Conservation (phyloP, 2,113 vertebrate genomes). For the Gallinago paraguaiae region DNA sequence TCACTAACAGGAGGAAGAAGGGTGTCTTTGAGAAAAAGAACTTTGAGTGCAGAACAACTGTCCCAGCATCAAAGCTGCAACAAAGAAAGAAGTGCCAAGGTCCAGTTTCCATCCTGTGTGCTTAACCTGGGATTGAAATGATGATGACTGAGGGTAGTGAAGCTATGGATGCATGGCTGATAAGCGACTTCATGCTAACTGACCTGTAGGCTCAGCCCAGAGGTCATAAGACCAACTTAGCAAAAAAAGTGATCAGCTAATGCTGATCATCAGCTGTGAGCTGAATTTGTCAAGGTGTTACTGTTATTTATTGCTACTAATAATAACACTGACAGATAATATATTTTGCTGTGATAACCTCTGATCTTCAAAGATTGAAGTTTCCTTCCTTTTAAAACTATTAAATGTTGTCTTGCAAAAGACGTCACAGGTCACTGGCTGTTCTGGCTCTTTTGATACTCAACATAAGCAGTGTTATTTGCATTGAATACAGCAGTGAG, state of each 20-base stretch:
- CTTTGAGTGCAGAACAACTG: background rate
- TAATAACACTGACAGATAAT: background rate
- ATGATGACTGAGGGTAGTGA: background rate
- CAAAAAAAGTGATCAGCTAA: background rate
- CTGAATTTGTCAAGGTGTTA: background rate
- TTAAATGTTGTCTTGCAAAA: background rate
- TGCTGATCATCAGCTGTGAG: background rate
- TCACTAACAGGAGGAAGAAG: background rate
- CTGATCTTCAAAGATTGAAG: background rate
- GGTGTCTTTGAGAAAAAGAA: background rate
- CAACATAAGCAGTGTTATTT: background rate
- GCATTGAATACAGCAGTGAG: background rate
- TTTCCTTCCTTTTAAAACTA: background rate
- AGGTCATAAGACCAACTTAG: background rate
- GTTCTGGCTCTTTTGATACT: background rate
- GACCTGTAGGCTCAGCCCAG: background rate
- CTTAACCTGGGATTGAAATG: background rate
- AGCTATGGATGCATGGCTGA: background rate
- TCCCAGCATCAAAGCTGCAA: background rate
- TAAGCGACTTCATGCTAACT: background rate
- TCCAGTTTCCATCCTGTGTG: background rate
- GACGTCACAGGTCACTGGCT: background rate
- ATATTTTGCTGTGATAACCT: background rate
- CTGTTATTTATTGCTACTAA: background rate
- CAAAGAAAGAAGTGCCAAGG: background rate